phyloP scores from a whole-genome alignment of 2,797 vertebrate species.

The Falco berigora region DNA sequence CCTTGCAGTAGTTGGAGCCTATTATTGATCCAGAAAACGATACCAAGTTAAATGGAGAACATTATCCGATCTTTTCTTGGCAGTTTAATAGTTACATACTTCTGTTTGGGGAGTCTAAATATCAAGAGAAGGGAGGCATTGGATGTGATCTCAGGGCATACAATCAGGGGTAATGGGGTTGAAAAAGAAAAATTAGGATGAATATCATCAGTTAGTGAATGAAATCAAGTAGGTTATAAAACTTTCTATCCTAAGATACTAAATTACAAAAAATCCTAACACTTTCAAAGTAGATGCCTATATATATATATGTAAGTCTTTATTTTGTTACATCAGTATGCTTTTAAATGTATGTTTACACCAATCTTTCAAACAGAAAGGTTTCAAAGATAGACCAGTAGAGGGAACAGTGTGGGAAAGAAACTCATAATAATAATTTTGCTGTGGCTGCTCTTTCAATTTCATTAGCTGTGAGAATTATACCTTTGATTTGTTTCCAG shows the following conservation, averaged over 20 bases:
- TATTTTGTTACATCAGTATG: not conserved
- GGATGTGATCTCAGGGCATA: not conserved
- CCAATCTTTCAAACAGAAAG: not conserved
- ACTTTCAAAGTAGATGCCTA: not conserved
- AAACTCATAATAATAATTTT: not conserved
- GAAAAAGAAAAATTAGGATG: not conserved
- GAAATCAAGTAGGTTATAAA: not conserved
- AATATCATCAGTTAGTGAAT: not conserved
- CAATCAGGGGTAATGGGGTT: not conserved
- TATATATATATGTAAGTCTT: not conserved
- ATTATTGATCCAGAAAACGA: not conserved
- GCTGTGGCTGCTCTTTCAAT: not conserved
- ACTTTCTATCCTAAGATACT: not conserved
- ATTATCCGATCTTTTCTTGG: not conserved
- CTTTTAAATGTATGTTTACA: not conserved
- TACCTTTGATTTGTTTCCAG: slow-evolving; percentile 15
- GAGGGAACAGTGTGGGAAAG: not conserved
- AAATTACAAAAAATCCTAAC: not conserved
- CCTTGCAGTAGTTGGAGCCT: not conserved
- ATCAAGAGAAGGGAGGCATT: not conserved
- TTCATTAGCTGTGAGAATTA: not conserved
- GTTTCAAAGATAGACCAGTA: not conserved
- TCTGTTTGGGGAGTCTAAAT: not conserved
- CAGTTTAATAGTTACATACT: not conserved
- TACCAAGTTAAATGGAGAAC: not conserved